Percentiles rank a stretch among this genome's conserved stretches.
These are phyloP conservation scores for Hyphantria cunea DNA, from an alignment of 1,140 invertebrate species.

Conservation along the genomic window DNA sequence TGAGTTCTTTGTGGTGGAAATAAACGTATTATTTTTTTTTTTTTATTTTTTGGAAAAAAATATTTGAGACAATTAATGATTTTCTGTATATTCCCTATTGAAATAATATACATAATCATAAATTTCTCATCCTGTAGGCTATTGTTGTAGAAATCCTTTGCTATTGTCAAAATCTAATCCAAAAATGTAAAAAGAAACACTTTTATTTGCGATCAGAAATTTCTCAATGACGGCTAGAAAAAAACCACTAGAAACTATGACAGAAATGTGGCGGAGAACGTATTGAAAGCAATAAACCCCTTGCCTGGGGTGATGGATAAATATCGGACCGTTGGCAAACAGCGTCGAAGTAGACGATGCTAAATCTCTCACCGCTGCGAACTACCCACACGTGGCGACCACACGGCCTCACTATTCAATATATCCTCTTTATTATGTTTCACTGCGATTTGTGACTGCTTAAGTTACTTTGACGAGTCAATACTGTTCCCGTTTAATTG, in stretches of 20 bases:
- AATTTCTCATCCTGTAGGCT: too few relatives aligned
- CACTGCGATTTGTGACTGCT: slow-evolving; percentile 7
- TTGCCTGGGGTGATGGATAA: slow-evolving; percentile 42
- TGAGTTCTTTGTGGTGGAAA: too few relatives aligned
- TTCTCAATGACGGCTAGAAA: neutral
- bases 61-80: too few relatives aligned
- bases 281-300: slow-evolving; percentile 38
- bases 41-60: too few relatives aligned
- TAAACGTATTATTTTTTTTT: too few relatives aligned
- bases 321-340: slow-evolving; percentile 36
- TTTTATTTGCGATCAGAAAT: neutral
- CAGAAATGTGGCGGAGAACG: neutral
- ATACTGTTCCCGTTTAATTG: slow-evolving; percentile 8
- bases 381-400: neutral
- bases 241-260: neutral
- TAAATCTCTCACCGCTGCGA: slow-evolving; percentile 7
- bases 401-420: slow-evolving; percentile 12
- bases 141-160: too few relatives aligned
- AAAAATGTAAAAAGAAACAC: too few relatives aligned
- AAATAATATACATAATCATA: too few relatives aligned
- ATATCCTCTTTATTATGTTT: slow-evolving; percentile 18
- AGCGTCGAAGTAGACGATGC: neutral
- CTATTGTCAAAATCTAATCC: too few relatives aligned
- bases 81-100: too few relatives aligned
- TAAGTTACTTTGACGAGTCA: slow-evolving; percentile 17